Base-by-base conservation (phyloP, 2,888 invertebrate genomes). In the Spisula solida region DNA sequence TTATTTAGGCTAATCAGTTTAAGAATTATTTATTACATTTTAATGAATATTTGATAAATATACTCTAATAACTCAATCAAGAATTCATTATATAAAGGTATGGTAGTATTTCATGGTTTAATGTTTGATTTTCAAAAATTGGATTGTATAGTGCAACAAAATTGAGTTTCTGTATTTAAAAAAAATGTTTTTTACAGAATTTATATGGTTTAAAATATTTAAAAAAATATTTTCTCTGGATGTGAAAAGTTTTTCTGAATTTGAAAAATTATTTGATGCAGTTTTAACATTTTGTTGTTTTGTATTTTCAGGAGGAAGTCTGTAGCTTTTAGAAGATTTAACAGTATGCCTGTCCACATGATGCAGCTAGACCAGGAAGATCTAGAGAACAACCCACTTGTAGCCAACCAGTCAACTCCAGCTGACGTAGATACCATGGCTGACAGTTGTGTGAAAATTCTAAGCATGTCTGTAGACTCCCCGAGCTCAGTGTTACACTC, bases 291-390 rank as follows among this genome's bases (percentile, higher is more conserved):
- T 29, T n/a, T 81, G 20, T 81, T 29, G 10, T 81, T 5, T 51
- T 51, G 10, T 88, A 14, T 84, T 91, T 92, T 47, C 93, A 95
- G 95, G 85, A 95, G 93, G 92, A 95, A 94, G 92, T 94, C 94
- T 0, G 92, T 95, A 75, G 93, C 95, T 25, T 94, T 95, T 86
- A 94, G 95, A 88, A 91, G 94, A 85, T 91, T 95, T 75, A 94
- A 93, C 91, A 95, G 95, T 25, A 92, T 94, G 91, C 95, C 95
- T 31, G 94, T 95, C 14, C 93, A 93, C 1, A 91, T 89, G 92
- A 92, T 93, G 91, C 85, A 90, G 34, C 81, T 94, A 60, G 93
- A 93, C 78, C 94, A 92, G 0, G 89, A 86, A 0, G 92, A 91
- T 48, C 47, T 90, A 25, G 89, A 88, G 66, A 81, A 34, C 16